These are phyloP conservation scores for Archocentrus centrarchus DNA, from an alignment of 2,113 vertebrate genomes.

Conservation along the genomic window DNA sequence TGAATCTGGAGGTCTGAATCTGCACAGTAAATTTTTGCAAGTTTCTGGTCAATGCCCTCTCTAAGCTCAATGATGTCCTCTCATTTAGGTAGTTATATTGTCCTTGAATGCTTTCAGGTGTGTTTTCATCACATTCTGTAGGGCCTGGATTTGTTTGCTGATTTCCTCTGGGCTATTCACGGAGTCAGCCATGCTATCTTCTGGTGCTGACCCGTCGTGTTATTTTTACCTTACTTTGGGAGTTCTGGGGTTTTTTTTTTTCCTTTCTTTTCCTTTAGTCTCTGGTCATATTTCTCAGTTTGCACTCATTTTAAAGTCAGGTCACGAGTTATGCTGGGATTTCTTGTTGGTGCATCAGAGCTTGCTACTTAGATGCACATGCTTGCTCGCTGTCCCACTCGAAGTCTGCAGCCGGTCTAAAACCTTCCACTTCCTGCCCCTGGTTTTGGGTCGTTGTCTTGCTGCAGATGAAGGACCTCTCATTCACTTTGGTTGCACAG, in stretches of 20 bases:
- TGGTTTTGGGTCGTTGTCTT: too few species aligned
- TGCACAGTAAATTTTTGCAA: background rate
- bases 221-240: background rate
- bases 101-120: background rate
- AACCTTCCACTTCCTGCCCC: too few species aligned
- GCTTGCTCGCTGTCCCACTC: background rate
- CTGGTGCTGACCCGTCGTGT: background rate
- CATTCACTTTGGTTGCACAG: too few species aligned
- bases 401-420: background rate
- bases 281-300: background rate
- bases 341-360: background rate
- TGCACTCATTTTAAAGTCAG: background rate
- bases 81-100: background rate
- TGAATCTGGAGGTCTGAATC: constrained; percentile 2
- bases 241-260: background rate
- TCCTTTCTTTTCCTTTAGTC: background rate
- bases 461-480: too few species aligned
- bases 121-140: background rate
- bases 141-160: background rate
- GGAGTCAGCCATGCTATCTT: background rate
- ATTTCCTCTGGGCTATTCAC: background rate
- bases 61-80: background rate
- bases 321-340: background rate
- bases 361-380: background rate
- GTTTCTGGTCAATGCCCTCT: background rate